Base-by-base conservation (phyloP, 1,140 invertebrate species). In the Leptopilina clavipes region DNA sequence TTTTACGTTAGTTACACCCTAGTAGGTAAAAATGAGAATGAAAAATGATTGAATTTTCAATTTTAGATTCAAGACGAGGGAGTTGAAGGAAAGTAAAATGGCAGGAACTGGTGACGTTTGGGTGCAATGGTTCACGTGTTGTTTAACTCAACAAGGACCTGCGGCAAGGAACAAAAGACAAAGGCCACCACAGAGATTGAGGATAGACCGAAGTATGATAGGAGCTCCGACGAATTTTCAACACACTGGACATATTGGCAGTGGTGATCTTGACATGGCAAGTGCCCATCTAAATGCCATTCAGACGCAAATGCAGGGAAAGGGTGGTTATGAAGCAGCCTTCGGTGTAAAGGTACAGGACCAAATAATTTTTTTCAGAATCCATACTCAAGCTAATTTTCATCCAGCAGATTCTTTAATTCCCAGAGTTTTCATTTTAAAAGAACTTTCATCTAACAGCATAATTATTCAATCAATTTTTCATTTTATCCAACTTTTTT, bases 201-300 rank as follows among this genome's bases (percentile, higher is more conserved):
- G 95, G 89, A 97, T 98, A 91, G 97, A 98, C 89, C 92, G 96
- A 43, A 96, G 96, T 52, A 97, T 97, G 96, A 98, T 98, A 84
- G 95, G 97, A 71, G 93, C 93, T 73, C 97, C 97, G 7, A 97
- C 96, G 75, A 96, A 98, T 90, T 98, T 98, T 87, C 94, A 95
- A 77, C 97, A 98, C 86, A 97, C 96, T n/a, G 96, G 94, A 72
- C 96, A 97, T 86, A 95, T 96, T 84, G 93, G 97, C n/a, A 96
- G 95, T n/a, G 94, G 94, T 22, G 97, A 98, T 87, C 92, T 95
- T 70, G 94, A 95, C 83, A 92, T 95, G 88, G 94, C 93, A 1
- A 93, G 93, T 74, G 93, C 94, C 56, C 92, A 95, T 81, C 91
- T 96, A 73, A 93, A 93, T 80, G 93, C 94, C 56, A 93, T 97